Conservation (phyloP, 2,797 vertebrate genomes). For the Phalanger gymnotis region DNA sequence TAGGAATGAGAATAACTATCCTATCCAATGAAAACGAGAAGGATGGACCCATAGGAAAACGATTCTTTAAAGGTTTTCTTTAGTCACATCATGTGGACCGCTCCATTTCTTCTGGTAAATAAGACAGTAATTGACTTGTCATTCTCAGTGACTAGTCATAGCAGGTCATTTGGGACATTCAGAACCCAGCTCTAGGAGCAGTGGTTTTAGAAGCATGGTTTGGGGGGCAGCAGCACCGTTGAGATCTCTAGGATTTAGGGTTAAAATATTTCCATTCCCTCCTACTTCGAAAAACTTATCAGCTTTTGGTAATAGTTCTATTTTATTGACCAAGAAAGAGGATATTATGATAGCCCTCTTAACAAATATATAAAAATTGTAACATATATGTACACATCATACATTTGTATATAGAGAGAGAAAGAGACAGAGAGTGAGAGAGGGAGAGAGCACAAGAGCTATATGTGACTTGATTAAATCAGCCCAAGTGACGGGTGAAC, state of each 20-base stretch:
- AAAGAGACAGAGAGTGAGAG: background rate
- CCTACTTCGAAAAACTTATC: background rate
- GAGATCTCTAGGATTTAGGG: background rate
- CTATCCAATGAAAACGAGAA: background rate
- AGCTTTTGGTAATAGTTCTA: background rate
- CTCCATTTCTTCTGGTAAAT: background rate
- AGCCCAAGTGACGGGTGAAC: background rate
- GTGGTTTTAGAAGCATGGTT: background rate
- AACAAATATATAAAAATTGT: background rate
- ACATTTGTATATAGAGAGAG: too few relatives aligned
- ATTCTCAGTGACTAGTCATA: conserved; percentile 7
- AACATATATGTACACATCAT: background rate
- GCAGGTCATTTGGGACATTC: background rate
- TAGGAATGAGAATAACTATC: background rate
- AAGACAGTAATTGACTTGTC: background rate
- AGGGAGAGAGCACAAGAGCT: background rate
- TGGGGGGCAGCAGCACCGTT: background rate
- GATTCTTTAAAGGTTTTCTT: background rate
- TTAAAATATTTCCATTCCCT: conserved; percentile 8
- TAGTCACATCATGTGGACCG: background rate
- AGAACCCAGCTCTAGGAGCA: conserved; percentile 16
- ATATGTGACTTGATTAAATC: background rate
- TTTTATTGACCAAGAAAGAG: background rate
- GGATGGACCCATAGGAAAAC: background rate
- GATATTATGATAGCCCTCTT: background rate